phyloP scores from a whole-genome alignment of 92 coral and sea anemone genomes.

The Heteractis magnifica region DNA sequence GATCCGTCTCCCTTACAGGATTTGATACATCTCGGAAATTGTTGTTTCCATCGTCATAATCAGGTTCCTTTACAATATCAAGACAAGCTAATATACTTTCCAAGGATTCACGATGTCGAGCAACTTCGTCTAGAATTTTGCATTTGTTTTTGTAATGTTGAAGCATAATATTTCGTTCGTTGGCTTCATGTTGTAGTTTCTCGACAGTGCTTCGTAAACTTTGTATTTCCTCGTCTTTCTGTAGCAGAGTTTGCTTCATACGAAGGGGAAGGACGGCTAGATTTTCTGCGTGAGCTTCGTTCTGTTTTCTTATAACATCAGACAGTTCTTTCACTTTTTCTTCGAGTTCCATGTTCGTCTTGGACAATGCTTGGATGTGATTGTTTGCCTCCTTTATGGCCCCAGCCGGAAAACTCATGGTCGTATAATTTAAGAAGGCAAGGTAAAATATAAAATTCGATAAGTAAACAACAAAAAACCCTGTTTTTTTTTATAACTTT shows the following conservation, averaged over 20 bases:
- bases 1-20: constrained; percentile 59
- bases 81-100: constrained; percentile 87
- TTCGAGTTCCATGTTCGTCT: constrained; percentile 74
- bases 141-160: constrained; percentile 81
- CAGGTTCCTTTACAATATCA: constrained; percentile 76
- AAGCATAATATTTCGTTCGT: constrained; percentile 61
- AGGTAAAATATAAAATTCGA: neutral
- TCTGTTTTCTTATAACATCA: constrained; percentile 68
- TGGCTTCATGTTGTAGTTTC: constrained; percentile 65
- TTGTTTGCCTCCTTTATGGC: constrained; percentile 93
- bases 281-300: constrained; percentile 79
- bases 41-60: constrained; percentile 28
- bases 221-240: constrained; percentile 85
- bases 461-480: neutral
- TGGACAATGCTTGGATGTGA: constrained; percentile 80
- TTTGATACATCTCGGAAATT: constrained; percentile 5
- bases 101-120: constrained; percentile 80
- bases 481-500: neutral
- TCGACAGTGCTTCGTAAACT: constrained; percentile 57
- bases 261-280: constrained; percentile 80
- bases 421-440: neutral
- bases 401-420: constrained; percentile 73
- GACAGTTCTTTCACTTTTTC: constrained; percentile 75
- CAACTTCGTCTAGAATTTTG: constrained; percentile 84
- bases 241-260: constrained; percentile 77